phyloP scores from a whole-genome alignment of 2,113 vertebrate species.

The Platichthys flesus region DNA sequence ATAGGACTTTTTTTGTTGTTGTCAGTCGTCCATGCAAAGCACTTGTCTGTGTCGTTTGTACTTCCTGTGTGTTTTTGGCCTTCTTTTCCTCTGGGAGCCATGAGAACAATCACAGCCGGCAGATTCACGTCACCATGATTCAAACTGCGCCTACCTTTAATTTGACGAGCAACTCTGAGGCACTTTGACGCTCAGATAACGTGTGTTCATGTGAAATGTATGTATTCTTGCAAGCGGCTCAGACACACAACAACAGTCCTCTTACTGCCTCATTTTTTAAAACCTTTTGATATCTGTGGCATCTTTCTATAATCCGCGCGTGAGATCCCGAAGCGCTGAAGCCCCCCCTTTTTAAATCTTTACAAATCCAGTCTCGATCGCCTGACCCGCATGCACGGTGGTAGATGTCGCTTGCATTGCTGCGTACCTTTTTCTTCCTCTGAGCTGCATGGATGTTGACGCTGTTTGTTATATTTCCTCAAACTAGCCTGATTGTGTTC shows the following conservation, averaged over 20 bases:
- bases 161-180: slow-evolving; percentile 48
- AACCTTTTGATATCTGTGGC: slow-evolving; percentile 44
- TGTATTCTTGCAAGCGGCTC: slow-evolving; percentile 3
- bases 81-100: slow-evolving; percentile 34
- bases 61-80: slow-evolving; percentile 13
- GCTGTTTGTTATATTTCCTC: slow-evolving; percentile 26
- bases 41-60: slow-evolving; percentile 13
- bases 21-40: slow-evolving; percentile 24
- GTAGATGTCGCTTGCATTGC: slow-evolving; percentile 5
- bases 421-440: slow-evolving; percentile 13
- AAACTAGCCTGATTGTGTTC: background rate
- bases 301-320: slow-evolving; percentile 12
- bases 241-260: slow-evolving; percentile 7
- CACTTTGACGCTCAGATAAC: slow-evolving; percentile 37
- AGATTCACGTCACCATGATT: slow-evolving; percentile 12
- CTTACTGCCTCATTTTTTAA: slow-evolving; percentile 35
- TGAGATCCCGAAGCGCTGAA: slow-evolving; percentile 6
- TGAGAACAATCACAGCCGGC: slow-evolving; percentile 45
- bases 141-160: slow-evolving; percentile 5
- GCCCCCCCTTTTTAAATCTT: slow-evolving; percentile 38
- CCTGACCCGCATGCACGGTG: slow-evolving; percentile 41
- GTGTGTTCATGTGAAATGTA: slow-evolving; percentile 1
- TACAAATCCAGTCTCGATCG: slow-evolving; percentile 7
- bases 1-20: background rate
- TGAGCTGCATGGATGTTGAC: slow-evolving; percentile 19